Evolutionary conservation across 2,113 vertebrate species (phyloP), one percentile per base, ranked within the genome.

Genomic region (Tragelaphus strepsiceros): DNA sequence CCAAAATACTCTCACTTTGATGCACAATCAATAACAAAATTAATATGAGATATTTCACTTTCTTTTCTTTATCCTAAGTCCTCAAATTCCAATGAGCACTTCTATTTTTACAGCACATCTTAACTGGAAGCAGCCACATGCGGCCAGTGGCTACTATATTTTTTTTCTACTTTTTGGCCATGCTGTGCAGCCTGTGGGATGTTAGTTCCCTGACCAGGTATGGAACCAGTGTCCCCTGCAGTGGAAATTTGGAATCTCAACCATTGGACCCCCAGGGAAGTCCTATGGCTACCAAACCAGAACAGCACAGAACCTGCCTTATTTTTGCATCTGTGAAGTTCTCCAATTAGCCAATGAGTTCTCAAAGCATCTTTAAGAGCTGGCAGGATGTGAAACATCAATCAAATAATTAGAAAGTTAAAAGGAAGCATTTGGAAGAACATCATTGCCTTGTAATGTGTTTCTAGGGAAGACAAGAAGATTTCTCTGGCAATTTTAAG

Each of bases 361-460:
- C 74, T 94, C 62, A 62, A 92, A 92, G 82, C 35, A 39, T 62
- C 53, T 88, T 77, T 77, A 82, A 61, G 35, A 51, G 32, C 32
- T 56, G 24, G 30, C 54, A 64, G 14, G 32, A 77, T 21, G 30
- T 22, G 74, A 35, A 46, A 62, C 82, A 46, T 22, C 26, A 39
- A 49, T 84, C 54, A 74, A 61, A 54, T 39, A 28, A 46, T 83
- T 77, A 58, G 30, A 88, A 95, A 58, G 62, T 51, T 51, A 30
- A 14, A 26, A 51, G 32, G 49, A 64, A 51, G 49, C 30, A 21
- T 22, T 8, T 43, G 56, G 49, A 82, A 35, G 35, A 64, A 19
- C 35, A 39, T 26, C 35, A 56, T 17, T 46, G 30, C 17, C 28
- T 86, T 28, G 24, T 24, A 22, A 35, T 8, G 2, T 39, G 13